phyloP scores from a whole-genome alignment of 2,797 vertebrate species.

The Liasis olivaceus region DNA sequence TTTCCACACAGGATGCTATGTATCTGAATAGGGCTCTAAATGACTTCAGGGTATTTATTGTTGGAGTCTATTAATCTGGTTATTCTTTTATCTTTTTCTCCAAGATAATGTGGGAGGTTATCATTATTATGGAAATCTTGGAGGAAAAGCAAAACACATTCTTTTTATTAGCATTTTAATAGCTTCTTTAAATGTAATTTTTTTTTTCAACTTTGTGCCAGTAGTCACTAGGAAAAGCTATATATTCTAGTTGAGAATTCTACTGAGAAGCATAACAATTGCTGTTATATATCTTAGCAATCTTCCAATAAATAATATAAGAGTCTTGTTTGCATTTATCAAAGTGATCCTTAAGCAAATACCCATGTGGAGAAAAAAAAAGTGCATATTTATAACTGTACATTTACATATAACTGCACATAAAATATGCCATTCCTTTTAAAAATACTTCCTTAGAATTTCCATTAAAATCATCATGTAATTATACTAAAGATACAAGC shows the following conservation, averaged over 20 bases:
- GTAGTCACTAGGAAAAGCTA: constrained; percentile 51
- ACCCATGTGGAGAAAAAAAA: constrained; percentile 53
- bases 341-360: constrained; percentile 64
- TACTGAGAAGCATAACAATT: constrained; percentile 61
- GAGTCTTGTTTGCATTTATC: constrained; percentile 68
- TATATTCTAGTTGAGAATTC: constrained; percentile 55
- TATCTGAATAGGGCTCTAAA: background rate
- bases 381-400: constrained; percentile 66
- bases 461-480: constrained; percentile 72
- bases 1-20: background rate
- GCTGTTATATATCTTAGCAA: constrained; percentile 66
- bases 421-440: constrained; percentile 69
- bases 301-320: constrained; percentile 73
- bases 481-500: constrained; percentile 71
- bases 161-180: constrained; percentile 53
- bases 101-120: constrained; percentile 41
- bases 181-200: constrained; percentile 51
- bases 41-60: background rate
- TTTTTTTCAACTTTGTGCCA: constrained; percentile 51
- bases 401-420: constrained; percentile 68
- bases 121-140: constrained; percentile 33
- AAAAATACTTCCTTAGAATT: constrained; percentile 70
- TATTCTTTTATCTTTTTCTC: constrained; percentile 18
- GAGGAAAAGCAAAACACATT: constrained; percentile 47
- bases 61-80: constrained; percentile 9